Percentiles rank a stretch among this genome's conserved stretches.
phyloP scores from a whole-genome alignment of 2,888 invertebrate genomes.

The Drosophila tripunctata region DNA sequence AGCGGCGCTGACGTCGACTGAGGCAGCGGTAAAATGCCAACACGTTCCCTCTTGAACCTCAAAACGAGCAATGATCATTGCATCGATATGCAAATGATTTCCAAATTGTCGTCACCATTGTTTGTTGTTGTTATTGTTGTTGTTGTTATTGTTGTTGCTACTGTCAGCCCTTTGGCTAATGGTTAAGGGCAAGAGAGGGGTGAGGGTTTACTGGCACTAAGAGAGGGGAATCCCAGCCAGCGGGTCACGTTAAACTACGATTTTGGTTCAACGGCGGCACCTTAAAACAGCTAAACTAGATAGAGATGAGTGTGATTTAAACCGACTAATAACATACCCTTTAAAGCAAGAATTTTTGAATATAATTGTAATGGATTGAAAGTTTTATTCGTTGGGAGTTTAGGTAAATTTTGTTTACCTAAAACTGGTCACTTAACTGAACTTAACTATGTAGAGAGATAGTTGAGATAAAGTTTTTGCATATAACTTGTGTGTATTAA shows the following conservation, averaged over 20 bases:
- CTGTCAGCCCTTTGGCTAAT: slow-evolving; percentile 41
- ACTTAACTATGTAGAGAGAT: too few species aligned
- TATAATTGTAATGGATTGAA: too few species aligned
- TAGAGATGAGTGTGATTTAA: background rate
- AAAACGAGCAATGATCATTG: slow-evolving; percentile 40
- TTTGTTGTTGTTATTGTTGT: slow-evolving; percentile 15
- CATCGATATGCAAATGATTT: slow-evolving; percentile 73
- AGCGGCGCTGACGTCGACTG: background rate
- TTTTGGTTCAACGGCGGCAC: slow-evolving; percentile 61
- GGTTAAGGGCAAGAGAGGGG: background rate
- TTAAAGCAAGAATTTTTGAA: too few species aligned
- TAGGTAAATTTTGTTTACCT: too few species aligned
- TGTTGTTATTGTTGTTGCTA: slow-evolving; percentile 34
- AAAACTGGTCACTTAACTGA: too few species aligned
- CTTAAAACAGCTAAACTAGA: slow-evolving; percentile 50
- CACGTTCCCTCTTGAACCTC: slow-evolving; percentile 54
- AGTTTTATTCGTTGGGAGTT: too few species aligned
- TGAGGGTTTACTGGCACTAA: background rate
- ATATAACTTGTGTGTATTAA: too few species aligned
- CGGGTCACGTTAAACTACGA: slow-evolving; percentile 41
- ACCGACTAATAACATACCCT: slow-evolving; percentile 3
- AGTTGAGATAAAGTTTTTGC: too few species aligned
- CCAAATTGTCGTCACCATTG: slow-evolving; percentile 60
- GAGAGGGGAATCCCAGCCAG: slow-evolving; percentile 28
- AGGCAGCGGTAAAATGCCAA: slow-evolving; percentile 61